phyloP scores from a whole-genome alignment of 2,113 vertebrate genomes.

The Nothobranchius furzeri region DNA sequence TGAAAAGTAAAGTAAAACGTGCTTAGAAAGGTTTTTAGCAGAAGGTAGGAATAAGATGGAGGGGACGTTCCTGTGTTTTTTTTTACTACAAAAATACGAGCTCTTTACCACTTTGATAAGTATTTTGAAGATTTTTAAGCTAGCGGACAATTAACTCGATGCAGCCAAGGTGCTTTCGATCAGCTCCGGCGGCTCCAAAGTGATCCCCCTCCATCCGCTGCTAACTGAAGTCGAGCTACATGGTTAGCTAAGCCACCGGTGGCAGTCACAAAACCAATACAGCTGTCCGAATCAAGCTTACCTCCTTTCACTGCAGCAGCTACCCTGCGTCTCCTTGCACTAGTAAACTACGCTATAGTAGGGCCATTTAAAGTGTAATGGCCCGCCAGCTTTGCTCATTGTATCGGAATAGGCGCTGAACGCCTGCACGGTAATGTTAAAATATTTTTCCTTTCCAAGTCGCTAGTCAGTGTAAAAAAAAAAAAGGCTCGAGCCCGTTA shows the following conservation, averaged over 20 bases:
- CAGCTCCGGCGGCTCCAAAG: neutral
- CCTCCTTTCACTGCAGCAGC: conserved; percentile 29
- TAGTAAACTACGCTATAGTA: neutral
- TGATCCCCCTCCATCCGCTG: neutral
- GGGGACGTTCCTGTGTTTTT: too few species aligned
- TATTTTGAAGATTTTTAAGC: too few species aligned
- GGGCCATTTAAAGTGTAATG: neutral
- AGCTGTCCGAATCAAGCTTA: conserved; percentile 43
- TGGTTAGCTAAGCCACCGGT: conserved; percentile 53
- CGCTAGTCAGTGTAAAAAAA: conserved; percentile 11
- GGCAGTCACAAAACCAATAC: conserved; percentile 52
- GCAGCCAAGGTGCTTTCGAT: too few species aligned
- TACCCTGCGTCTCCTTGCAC: neutral
- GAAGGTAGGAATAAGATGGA: too few species aligned
- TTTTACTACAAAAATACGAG: too few species aligned
- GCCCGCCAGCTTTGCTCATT: neutral
- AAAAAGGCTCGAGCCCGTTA: conserved; percentile 38
- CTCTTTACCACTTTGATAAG: too few species aligned
- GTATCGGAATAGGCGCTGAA: conserved; percentile 37
- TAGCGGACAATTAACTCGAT: too few species aligned
- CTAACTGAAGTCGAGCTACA: conserved; percentile 44
- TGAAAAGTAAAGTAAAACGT: too few species aligned
- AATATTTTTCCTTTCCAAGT: conserved; percentile 39
- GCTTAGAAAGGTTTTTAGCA: too few species aligned
- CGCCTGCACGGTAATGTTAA: conserved; percentile 8